A percentile compares a stretch with the other conserved stretches of the same genome.
phyloP scores from a whole-genome alignment of 2,113 vertebrate genomes.

The Zootoca vivipara region DNA sequence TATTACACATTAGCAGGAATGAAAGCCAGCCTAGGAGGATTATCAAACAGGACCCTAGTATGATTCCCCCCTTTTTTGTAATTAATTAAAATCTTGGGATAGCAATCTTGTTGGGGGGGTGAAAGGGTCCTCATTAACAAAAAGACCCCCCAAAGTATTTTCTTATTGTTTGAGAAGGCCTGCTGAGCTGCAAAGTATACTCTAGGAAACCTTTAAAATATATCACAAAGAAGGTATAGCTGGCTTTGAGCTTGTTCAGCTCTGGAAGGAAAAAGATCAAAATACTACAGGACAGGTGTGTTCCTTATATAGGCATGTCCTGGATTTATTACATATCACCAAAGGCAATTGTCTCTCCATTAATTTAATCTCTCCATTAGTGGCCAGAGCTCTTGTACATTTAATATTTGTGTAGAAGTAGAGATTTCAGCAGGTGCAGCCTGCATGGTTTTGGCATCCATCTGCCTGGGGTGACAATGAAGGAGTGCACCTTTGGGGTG shows the following conservation, averaged over 20 bases:
- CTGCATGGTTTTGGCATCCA: too few relatives aligned
- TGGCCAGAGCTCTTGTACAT: too few relatives aligned
- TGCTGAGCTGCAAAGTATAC: conserved; percentile 22
- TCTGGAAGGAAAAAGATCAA: conserved; percentile 15
- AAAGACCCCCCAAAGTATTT: conserved; percentile 54
- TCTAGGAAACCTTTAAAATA: conserved; percentile 27
- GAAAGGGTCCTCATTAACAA: conserved; percentile 59
- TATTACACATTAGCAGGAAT: conserved; percentile 78
- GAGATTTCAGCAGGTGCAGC: too few relatives aligned
- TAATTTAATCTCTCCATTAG: too few relatives aligned
- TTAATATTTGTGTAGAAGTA: too few relatives aligned
- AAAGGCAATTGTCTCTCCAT: not conserved
- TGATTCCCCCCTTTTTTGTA: conserved; percentile 70
- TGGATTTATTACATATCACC: not conserved
- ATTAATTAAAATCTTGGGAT: conserved; percentile 81
- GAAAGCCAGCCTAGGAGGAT: conserved; percentile 77
- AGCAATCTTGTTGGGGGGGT: conserved; percentile 73
- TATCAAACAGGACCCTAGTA: conserved; percentile 72
- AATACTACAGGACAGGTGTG: not conserved
- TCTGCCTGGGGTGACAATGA: too few relatives aligned
- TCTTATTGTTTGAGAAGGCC: conserved; percentile 31
- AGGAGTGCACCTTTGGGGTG: too few relatives aligned
- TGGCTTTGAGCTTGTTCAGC: conserved; percentile 26
- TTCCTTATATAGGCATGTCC: not conserved
- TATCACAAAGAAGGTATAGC: not conserved